Evolutionary conservation across 2,888 invertebrate species (phyloP).

Genomic region (Trilocha varians): DNA sequence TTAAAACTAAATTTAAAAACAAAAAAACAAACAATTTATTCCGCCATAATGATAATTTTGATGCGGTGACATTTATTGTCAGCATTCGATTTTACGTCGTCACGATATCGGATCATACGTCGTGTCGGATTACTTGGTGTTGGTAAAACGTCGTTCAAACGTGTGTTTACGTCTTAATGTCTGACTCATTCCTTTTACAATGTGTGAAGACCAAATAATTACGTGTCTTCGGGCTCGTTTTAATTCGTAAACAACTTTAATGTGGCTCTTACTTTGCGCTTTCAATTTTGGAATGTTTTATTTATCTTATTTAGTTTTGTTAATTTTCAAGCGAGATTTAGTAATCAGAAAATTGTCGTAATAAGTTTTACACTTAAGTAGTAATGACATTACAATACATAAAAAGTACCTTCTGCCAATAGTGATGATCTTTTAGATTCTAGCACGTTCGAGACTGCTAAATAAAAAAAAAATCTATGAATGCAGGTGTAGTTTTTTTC

Average conservation of each 20-base stretch:
- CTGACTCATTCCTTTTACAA: conserved; percentile 24
- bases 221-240: conserved; percentile 1
- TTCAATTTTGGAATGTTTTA: background rate
- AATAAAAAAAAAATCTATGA: too few relatives aligned
- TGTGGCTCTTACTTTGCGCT: background rate
- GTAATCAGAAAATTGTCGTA: too few relatives aligned
- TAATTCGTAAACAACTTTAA: background rate
- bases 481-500: too few relatives aligned
- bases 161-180: conserved; percentile 27
- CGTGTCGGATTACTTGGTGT: conserved; percentile 23
- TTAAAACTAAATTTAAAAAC: too few relatives aligned
- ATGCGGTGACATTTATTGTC: background rate
- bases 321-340: too few relatives aligned
- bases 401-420: too few relatives aligned
- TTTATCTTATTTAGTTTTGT: background rate
- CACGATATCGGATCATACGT: background rate
- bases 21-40: background rate
- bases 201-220: conserved; percentile 26
- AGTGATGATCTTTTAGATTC: too few relatives aligned
- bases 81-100: background rate
- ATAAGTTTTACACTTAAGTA: too few relatives aligned
- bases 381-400: too few relatives aligned
- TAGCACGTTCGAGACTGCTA: too few relatives aligned
- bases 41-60: background rate
- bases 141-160: conserved; percentile 18